Evolutionary conservation across 2,113 vertebrate species (phyloP).

Genomic region (Burhinus oedicnemus): DNA sequence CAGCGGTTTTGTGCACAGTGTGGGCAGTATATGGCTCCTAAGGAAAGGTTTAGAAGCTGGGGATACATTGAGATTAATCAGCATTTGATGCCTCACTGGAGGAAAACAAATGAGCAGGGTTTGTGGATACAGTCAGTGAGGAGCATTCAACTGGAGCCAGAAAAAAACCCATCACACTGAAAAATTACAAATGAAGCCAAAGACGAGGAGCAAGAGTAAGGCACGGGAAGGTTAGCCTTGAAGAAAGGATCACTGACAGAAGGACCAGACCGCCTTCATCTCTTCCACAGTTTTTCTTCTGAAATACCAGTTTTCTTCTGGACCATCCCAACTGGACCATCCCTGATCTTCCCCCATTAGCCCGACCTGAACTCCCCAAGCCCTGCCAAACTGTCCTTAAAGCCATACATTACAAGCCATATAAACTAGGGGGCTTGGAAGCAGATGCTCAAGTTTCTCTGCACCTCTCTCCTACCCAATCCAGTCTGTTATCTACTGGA

Average conservation of each 20-base stretch:
- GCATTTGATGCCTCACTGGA: not conserved
- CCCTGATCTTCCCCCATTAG: not conserved
- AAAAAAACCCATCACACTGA: not conserved
- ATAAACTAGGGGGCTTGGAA: not conserved
- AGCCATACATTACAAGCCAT: not conserved
- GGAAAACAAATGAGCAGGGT: not conserved
- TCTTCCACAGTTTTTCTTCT: not conserved
- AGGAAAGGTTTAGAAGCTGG: not conserved
- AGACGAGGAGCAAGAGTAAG: not conserved
- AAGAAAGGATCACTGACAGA: not conserved
- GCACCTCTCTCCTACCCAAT: not conserved
- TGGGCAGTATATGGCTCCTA: not conserved
- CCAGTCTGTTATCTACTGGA: not conserved
- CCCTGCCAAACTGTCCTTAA: not conserved
- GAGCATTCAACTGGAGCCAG: not conserved
- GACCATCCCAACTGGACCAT: not conserved
- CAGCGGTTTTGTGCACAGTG: not conserved
- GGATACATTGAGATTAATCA: slow-evolving; percentile 1
- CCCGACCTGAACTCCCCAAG: not conserved
- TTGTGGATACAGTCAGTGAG: not conserved
- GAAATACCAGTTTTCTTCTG: not conserved
- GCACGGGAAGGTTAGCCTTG: not conserved
- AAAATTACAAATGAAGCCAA: not conserved
- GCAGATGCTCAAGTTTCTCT: not conserved
- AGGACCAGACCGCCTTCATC: not conserved